Percentiles rank a stretch among this genome's conserved stretches.
Conservation (phyloP, 1,140 invertebrate species). For the Thaumetopoea pityocampa region DNA sequence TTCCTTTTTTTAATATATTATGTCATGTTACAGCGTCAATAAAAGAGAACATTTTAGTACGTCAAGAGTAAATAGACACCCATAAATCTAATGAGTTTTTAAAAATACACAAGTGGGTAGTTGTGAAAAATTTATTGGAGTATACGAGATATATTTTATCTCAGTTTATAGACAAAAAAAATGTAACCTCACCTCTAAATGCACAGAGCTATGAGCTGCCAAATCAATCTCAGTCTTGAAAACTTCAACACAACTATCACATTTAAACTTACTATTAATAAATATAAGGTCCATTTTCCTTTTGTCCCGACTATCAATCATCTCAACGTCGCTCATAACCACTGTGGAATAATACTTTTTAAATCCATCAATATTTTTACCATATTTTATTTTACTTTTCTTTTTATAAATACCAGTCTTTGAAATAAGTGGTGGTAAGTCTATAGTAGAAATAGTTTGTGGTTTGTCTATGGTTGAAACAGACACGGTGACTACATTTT, state of each 20-base stretch:
- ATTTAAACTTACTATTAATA: conserved; percentile 28
- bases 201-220: conserved; percentile 30
- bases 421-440: no score
- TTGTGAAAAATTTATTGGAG: no score
- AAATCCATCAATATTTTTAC: conserved; percentile 9
- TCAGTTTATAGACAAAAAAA: no score
- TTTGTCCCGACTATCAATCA: conserved; percentile 20
- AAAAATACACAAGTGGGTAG: no score
- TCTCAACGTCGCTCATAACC: conserved; percentile 24
- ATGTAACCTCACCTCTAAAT: conserved; percentile 36
- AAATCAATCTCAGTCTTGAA: conserved; percentile 33
- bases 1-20: no score
- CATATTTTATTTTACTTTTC: conserved; percentile 10
- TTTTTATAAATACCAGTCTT: no score
- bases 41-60: no score
- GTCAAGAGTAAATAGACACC: no score
- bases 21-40: no score
- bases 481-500: conserved; percentile 5
- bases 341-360: conserved; percentile 23
- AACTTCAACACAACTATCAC: conserved; percentile 36
- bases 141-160: no score
- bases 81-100: no score
- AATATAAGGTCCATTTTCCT: conserved; percentile 16
- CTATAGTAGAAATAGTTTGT: conserved; percentile 1
- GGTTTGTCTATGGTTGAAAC: conserved; percentile 3